These are phyloP conservation scores for Grus americana DNA, from an alignment of 2,113 vertebrate genomes.

Conservation along the genomic window DNA sequence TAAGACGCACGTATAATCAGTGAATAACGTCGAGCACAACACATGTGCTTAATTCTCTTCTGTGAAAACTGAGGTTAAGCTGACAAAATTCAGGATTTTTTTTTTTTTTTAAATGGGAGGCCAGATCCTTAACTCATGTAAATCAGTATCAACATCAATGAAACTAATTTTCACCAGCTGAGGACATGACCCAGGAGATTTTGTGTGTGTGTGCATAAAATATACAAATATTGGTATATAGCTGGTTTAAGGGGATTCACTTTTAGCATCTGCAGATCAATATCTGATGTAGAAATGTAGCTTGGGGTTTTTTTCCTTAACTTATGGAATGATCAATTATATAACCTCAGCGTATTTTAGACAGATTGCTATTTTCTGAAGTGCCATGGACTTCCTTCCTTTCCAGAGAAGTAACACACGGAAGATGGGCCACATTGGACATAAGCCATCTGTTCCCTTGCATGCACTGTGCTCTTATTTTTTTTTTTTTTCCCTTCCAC, in stretches of 20 bases:
- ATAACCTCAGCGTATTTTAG: not conserved
- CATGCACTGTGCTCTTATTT: not conserved
- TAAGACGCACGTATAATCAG: rapidly evolving
- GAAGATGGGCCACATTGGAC: constrained; percentile 12
- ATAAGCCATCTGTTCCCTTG: constrained; percentile 22
- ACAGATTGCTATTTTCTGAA: not conserved
- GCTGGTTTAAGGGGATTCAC: not conserved
- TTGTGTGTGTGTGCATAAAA: not conserved
- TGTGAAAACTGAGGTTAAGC: not conserved
- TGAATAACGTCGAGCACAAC: rapidly evolving
- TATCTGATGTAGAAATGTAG: not conserved
- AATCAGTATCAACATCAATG: not conserved
- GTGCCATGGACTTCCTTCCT: not conserved
- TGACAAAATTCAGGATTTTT: not conserved
- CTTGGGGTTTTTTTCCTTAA: not conserved
- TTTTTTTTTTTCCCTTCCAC: not conserved
- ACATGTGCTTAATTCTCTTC: rapidly evolving
- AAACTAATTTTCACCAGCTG: constrained; percentile 28
- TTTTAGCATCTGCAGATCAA: not conserved
- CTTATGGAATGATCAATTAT: not conserved
- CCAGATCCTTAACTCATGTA: not conserved
- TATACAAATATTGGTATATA: not conserved
- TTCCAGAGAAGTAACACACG: not conserved
- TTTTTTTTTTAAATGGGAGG: not conserved
- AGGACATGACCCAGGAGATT: constrained; percentile 3